Evolutionary conservation across 2,113 vertebrate species (phyloP), one percentile per base, ranked within the genome.

Genomic region (Phyllostomus hastatus): DNA sequence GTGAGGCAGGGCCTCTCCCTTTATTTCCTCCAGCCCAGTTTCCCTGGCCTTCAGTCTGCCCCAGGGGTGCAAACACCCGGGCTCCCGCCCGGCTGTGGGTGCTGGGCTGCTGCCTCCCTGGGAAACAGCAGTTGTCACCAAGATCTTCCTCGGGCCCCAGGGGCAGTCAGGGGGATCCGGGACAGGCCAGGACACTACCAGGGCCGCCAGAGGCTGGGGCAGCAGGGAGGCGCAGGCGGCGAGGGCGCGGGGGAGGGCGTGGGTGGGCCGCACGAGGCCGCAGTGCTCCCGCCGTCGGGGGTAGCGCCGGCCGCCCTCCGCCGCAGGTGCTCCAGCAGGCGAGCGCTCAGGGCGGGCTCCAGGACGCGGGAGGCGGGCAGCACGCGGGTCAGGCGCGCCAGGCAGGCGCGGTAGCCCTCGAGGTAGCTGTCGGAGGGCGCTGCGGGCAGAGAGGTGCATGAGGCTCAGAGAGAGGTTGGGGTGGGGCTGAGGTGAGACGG

Each of bases 361-460:
- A 99, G 90, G 54, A 97, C 88, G 66, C 95, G 93, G 5, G 97
- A 98, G 79, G 98, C 98, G 7, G 98, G 98, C 46, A 99, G 97
- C 86, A 99, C 95, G 33, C 97, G 88, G 4, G 98, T 98, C 86
- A 99, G 98, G 91, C 98, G 98, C 50, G 98, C 98, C 52, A 99
- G 97, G 90, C 99, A 99, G 57, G 99, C 98, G 88, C 98, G 98
- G 95, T 99, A 99, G 19, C 99, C 99, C 16, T 99, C 99, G 5
- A 88, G 97, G 98, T 99, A 99, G 82, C 98, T 98, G 84, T 99
- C 98, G 33, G 90, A 43, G 43, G 98, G 92, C 57, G 97, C 99
- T 99, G 92, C 0, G 35, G 69, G 14, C 93, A 46, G 79, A 97
- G 84, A 82, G 48, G 5, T 2, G 54, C 24, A 1, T 14, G 20